Evolutionary conservation across 2,797 vertebrate genomes (phyloP), one percentile per base, ranked within the genome.

Genomic region (Chanos chanos): DNA sequence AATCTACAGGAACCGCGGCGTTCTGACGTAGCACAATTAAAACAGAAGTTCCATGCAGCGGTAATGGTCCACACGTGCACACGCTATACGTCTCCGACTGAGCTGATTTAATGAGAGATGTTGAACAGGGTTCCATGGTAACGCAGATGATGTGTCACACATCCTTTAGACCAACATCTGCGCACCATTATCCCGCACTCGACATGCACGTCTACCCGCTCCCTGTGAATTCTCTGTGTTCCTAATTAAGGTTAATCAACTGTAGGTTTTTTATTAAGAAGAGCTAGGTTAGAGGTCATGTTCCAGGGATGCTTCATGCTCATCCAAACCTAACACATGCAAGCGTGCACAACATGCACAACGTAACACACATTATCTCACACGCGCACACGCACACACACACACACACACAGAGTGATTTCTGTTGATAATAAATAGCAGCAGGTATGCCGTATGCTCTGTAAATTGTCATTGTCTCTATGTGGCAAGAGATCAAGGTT

Each of bases 81-180:
- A 15, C 25, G 31, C 45, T 31, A 44, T 47, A 51, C 45, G 12
- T 48, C 33, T 64, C 48, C 37, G 61, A 74, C 57, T 24, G 27
- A 61, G 47, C 9, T 74, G 72, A 74, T 75, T 76, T 81, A 72
- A 71, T 72, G 63, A 80, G 65, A 69, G 79, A 53, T 59, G 62
- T 62, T 51, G 41, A 61, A 51, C 66, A 36, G 27, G 28, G 59
- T 71, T 52, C 73, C 56, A 67, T 71, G 66, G 71, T 31, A 72
- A 69, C 68, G 12, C 55, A 54, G 36, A 49, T 13, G 24, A 71
- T 55, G 56, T 69, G 64, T 59, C 58, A 72, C 61, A 57, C 55
- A 52, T 75, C 62, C 52, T 54, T 43, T 51, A 56, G 48, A 47
- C 59, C 66, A 37, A 43, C 53, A 63, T 56, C 66, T 66, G 12